Conservation (phyloP, 2,888 invertebrate species). For the Dioctria linearis region DNA sequence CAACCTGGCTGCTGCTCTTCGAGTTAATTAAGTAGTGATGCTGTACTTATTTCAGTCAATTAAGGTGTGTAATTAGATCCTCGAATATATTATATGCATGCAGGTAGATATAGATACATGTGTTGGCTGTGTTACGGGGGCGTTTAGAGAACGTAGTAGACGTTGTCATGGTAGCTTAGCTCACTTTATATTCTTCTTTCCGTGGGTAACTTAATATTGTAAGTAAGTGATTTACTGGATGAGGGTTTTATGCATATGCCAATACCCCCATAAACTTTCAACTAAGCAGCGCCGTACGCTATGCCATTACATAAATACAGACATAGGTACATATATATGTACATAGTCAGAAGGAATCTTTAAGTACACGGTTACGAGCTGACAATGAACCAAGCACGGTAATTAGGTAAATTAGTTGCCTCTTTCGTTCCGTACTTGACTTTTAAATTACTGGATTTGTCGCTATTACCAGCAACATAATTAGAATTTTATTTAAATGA, state of each 20-base stretch:
- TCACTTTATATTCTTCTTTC: neutral
- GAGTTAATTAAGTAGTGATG: constrained; percentile 46
- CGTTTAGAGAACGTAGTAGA: neutral
- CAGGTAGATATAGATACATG: constrained; percentile 10
- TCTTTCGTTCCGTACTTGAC: constrained; percentile 34
- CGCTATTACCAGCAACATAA: constrained; percentile 17
- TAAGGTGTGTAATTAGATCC: constrained; percentile 55
- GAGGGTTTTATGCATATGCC: constrained; percentile 31
- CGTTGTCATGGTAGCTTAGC: constrained; percentile 17
- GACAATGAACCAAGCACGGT: constrained; percentile 40
- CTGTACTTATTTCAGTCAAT: constrained; percentile 54
- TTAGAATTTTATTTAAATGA: constrained; percentile 45
- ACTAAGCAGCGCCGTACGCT: neutral
- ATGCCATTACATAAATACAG: neutral
- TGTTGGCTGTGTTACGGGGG: neutral
- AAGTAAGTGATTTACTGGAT: constrained; percentile 44
- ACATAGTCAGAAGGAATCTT: neutral
- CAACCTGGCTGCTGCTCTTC: constrained; percentile 4
- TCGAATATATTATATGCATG: neutral
- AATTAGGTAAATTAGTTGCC: constrained; percentile 33
- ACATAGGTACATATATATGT: too few species aligned
- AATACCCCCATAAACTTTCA: neutral
- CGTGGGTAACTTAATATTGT: constrained; percentile 27
- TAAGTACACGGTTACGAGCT: neutral
- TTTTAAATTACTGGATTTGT: constrained; percentile 45